Evolutionary conservation across 92 coral and sea anemone genomes (phyloP).

Genomic region (Zoanthus solanderi): DNA sequence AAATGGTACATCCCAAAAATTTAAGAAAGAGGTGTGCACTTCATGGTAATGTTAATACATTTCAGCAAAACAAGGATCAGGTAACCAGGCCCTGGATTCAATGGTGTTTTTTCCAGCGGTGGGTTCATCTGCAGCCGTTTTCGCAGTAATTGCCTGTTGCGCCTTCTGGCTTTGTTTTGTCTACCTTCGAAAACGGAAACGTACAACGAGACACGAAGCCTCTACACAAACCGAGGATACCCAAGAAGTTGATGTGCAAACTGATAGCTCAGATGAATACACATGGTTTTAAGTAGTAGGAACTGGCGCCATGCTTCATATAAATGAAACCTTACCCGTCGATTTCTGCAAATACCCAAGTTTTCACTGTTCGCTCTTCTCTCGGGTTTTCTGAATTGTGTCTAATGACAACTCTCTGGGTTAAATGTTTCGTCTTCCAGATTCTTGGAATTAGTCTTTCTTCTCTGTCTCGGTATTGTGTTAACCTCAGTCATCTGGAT

Average conservation of each 20-base stretch:
- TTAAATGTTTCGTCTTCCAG: no score
- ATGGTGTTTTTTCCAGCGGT: neutral
- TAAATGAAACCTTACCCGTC: no score
- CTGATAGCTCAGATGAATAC: neutral
- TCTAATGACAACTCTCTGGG: no score
- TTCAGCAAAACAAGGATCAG: slow-evolving; percentile 17
- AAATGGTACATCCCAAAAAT: no score
- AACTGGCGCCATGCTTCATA: no score
- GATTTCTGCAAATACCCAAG: no score
- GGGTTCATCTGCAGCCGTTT: slow-evolving; percentile 14
- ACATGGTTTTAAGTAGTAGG: neutral
- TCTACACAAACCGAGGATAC: slow-evolving; percentile 18
- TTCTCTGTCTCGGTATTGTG: no score
- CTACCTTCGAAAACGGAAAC: neutral
- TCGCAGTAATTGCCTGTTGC: neutral
- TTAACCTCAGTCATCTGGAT: no score
- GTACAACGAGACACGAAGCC: neutral
- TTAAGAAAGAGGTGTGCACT: no score
- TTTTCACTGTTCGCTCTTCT: no score
- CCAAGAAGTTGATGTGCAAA: neutral
- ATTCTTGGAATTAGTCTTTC: no score
- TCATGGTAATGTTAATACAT: neutral
- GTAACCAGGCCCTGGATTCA: neutral
- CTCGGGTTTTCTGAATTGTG: no score
- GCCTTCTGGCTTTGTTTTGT: neutral